Percentiles rank a stretch among this genome's conserved stretches.
These are phyloP conservation scores for Encarsia formosa DNA, from an alignment of 2,888 invertebrate genomes.

Conservation along the genomic window DNA sequence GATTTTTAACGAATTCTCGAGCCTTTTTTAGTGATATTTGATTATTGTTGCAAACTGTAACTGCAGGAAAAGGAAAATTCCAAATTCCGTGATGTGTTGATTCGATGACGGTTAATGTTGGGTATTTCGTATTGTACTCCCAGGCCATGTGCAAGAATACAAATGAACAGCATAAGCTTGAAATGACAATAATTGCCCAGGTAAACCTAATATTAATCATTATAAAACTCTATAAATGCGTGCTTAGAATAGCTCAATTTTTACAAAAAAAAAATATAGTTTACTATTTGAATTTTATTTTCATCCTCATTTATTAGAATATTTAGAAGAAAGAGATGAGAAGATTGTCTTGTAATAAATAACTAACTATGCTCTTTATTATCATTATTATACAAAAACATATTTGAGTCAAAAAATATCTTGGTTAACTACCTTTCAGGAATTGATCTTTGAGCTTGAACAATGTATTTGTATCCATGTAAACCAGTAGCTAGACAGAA, in stretches of 20 bases:
- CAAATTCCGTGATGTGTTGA: constrained; percentile 63
- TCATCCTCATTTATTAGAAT: no score
- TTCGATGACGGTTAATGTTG: constrained; percentile 61
- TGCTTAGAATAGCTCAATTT: no score
- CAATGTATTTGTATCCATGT: constrained; percentile 69
- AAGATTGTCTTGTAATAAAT: neutral
- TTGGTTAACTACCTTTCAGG: constrained; percentile 55
- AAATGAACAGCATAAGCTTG: constrained; percentile 56
- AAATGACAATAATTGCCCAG: constrained; percentile 58
- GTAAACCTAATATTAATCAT: constrained; percentile 52
- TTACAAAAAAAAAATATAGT: no score
- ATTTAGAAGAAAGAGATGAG: no score
- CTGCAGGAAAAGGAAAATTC: constrained; percentile 64
- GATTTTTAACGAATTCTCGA: constrained; percentile 48
- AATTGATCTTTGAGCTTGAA: constrained; percentile 56
- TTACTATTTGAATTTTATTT: no score
- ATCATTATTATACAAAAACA: no score
- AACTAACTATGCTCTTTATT: no score
- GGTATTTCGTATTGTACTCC: constrained; percentile 59
- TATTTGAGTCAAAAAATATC: neutral
- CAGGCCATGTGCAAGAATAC: constrained; percentile 60
- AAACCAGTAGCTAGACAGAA: constrained; percentile 67
- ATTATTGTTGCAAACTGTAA: constrained; percentile 63
- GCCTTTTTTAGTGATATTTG: constrained; percentile 56
- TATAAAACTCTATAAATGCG: constrained; percentile 4